Conservation (phyloP, 1,140 invertebrate genomes). For the Drosophila navojoa region DNA sequence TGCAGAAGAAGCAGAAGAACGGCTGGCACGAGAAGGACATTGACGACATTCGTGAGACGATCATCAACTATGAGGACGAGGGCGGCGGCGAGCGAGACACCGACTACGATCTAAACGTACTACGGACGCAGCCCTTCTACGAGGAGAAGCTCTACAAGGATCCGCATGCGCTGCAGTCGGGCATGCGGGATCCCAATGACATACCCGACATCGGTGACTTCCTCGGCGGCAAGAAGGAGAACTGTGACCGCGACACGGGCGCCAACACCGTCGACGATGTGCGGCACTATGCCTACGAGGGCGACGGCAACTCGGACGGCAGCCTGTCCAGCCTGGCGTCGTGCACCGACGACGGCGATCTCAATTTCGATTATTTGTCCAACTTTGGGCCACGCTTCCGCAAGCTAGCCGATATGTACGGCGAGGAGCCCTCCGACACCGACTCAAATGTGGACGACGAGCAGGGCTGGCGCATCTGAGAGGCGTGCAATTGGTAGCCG, state of each 20-base stretch:
- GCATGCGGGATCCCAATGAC: slow-evolving; percentile 74
- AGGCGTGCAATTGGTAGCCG: not conserved
- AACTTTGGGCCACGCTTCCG: slow-evolving; percentile 98
- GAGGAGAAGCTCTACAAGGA: slow-evolving; percentile 83
- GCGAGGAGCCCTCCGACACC: slow-evolving; percentile 92
- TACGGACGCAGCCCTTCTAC: slow-evolving; percentile 86
- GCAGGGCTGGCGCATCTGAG: slow-evolving; percentile 82
- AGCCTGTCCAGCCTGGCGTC: slow-evolving; percentile 96
- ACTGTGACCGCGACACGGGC: slow-evolving; percentile 94
- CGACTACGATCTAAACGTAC: slow-evolving; percentile 96
- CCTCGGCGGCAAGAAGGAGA: slow-evolving; percentile 94
- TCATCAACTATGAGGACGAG: slow-evolving; percentile 98
- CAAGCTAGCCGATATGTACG: slow-evolving; percentile 98
- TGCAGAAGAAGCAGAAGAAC: slow-evolving; percentile 92
- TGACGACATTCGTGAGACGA: slow-evolving; percentile 98
- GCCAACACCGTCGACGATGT: slow-evolving; percentile 97
- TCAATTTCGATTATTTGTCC: slow-evolving; percentile 98
- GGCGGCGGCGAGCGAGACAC: slow-evolving; percentile 98
- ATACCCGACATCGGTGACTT: slow-evolving; percentile 96
- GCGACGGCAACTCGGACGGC: slow-evolving; percentile 96
- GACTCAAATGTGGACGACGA: slow-evolving; percentile 83
- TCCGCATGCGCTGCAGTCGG: slow-evolving; percentile 61
- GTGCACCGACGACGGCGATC: slow-evolving; percentile 96
- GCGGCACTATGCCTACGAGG: slow-evolving; percentile 97
- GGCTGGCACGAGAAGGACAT: slow-evolving; percentile 95